A percentile compares a stretch with the other conserved stretches of the same genome.
Evolutionary conservation across 2,113 vertebrate genomes (phyloP).

Genomic region (Aplodontia rufa): DNA sequence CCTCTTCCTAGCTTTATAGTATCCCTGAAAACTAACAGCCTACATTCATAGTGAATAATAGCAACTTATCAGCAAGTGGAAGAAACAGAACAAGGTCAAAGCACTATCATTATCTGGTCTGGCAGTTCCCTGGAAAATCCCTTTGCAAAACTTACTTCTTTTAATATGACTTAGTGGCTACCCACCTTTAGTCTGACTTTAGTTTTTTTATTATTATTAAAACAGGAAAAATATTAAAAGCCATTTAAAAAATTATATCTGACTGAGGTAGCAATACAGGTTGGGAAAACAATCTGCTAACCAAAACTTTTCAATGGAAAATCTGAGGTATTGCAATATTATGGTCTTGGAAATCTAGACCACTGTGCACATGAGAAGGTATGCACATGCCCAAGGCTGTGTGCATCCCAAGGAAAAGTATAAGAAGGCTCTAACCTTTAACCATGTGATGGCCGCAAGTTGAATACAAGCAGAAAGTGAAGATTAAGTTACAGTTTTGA

Average conservation of each 20-base stretch:
- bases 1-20: not conserved
- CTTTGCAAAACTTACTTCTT: not conserved
- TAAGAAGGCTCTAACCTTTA: not conserved
- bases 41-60: not conserved
- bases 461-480: not conserved
- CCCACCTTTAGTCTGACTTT: not conserved
- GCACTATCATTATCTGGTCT: not conserved
- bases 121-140: not conserved
- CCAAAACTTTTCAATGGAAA: not conserved
- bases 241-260: not conserved
- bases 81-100: not conserved
- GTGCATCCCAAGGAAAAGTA: not conserved
- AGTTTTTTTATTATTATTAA: not conserved
- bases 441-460: not conserved
- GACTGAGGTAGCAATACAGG: not conserved
- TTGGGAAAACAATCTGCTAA: not conserved
- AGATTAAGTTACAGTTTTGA: not conserved
- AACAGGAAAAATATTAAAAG: not conserved
- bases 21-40: not conserved
- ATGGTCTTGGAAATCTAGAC: not conserved
- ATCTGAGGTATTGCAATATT: not conserved
- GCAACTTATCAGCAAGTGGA: not conserved
- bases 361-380: rapidly evolving
- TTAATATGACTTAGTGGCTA: too few relatives aligned
- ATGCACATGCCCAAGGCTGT: not conserved